Percentiles rank a stretch among this genome's conserved stretches.
phyloP scores from a whole-genome alignment of 2,113 vertebrate species.

The Callocephalon fimbriatum region DNA sequence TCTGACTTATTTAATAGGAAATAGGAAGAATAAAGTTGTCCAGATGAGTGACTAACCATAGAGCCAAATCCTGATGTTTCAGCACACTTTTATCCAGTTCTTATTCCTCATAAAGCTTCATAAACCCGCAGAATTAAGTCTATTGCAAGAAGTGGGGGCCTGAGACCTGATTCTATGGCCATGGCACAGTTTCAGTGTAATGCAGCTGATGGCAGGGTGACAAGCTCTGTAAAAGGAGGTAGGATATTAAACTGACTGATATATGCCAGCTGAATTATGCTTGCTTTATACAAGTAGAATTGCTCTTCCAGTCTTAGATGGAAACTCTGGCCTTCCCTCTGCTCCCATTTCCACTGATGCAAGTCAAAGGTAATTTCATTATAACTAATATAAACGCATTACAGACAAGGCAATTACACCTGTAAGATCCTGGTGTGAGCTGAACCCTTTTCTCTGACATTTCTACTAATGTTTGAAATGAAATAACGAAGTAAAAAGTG shows the following conservation, averaged over 20 bases:
- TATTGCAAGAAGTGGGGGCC: neutral
- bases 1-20: neutral
- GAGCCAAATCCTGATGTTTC: neutral
- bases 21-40: neutral
- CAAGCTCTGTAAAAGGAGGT: neutral
- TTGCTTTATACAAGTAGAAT: neutral
- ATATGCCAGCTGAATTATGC: neutral
- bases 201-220: neutral
- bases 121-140: neutral
- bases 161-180: neutral
- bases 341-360: neutral
- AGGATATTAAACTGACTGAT: neutral
- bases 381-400: neutral
- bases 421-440: neutral
- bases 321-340: slow-evolving; percentile 5
- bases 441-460: slow-evolving; percentile 31
- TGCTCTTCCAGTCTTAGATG: neutral
- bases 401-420: neutral
- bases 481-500: neutral
- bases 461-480: slow-evolving; percentile 6
- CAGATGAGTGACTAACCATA: neutral
- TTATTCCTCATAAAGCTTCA: neutral
- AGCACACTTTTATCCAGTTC: neutral
- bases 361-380: slow-evolving; percentile 33
- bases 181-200: neutral